Evolutionary conservation across 2,888 invertebrate genomes (phyloP).

Genomic region (Schizotus pectinicornis): DNA sequence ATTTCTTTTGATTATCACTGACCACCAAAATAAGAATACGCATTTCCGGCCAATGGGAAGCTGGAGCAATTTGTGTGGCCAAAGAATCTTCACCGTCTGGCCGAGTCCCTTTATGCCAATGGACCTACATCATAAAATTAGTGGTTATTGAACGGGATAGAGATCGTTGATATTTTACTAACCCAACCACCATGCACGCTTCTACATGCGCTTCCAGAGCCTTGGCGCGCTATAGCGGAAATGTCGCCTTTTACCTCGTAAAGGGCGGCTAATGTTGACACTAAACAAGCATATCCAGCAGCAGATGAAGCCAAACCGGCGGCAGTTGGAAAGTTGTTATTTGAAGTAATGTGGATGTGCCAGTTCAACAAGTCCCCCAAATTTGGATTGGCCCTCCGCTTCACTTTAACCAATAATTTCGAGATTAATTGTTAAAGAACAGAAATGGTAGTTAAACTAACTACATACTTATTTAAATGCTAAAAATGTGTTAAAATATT

Average conservation of each 20-base stretch:
- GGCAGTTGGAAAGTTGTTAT: slow-evolving; percentile 98
- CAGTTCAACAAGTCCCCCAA: slow-evolving; percentile 63
- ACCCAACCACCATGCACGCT: slow-evolving; percentile 91
- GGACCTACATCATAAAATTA: slow-evolving; percentile 55
- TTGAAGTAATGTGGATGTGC: slow-evolving; percentile 84
- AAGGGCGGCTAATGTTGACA: slow-evolving; percentile 77
- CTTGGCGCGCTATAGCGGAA: slow-evolving; percentile 79
- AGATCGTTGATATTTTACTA: slow-evolving; percentile 12
- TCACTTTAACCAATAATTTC: slow-evolving; percentile 57
- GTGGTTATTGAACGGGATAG: not conserved
- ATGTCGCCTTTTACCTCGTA: slow-evolving; percentile 77
- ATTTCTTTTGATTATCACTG: slow-evolving; percentile 81
- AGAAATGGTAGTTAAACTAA: not conserved
- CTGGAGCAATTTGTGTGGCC: slow-evolving; percentile 74
- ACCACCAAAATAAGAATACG: slow-evolving; percentile 89
- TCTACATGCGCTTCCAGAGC: slow-evolving; percentile 96
- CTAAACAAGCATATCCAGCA: slow-evolving; percentile 95
- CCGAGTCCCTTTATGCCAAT: slow-evolving; percentile 78
- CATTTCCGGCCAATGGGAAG: slow-evolving; percentile 89
- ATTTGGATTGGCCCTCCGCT: slow-evolving; percentile 54
- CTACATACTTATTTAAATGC: too few relatives aligned
- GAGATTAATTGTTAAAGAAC: slow-evolving; percentile 2
- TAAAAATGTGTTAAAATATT: too few relatives aligned
- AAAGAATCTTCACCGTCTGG: slow-evolving; percentile 76
- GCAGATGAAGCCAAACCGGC: slow-evolving; percentile 98